Evolutionary conservation across 2,888 invertebrate genomes (phyloP), one percentile per base, ranked within the genome.

Genomic region (Lasioglossum morio): DNA sequence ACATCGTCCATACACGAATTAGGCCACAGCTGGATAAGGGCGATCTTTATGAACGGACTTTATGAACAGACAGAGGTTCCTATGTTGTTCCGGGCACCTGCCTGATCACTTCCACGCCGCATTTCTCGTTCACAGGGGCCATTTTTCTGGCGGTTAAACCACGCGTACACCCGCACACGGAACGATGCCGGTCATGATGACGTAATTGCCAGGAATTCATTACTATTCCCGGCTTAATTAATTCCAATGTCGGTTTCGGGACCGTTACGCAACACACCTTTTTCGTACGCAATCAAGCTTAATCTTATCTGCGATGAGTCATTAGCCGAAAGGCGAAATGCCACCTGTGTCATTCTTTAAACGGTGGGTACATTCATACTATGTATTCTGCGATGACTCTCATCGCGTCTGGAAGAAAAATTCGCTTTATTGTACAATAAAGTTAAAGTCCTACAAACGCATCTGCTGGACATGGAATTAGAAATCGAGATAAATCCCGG

Each of bases 1-100:
- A 79, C 81, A 84, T 48, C 89, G 70, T 80, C 82, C 91, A 87
- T 53, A n/a, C 23, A 23, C 87, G 88, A 91, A 91, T 91, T 88
- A 87, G 91, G 90, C 85, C 92, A 90, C 88, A 87, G 88, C 89
- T 85, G 92, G 91, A 88, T 88, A 85, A 89, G 91, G 86, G 84
- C 82, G 89, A 91, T 91, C 84, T 89, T 85, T 82, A 79, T 78
- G 77, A 78, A 76, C 81, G 86, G 63, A 69, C 69, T 37, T 37
- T 16, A 23, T 53, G 53, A 23, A 23, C 53, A 53, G 53, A 90
- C 75, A 77, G 78, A 57, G 79, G 46, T 82, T 80, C 79, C 77
- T 82, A 72, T 84, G 79, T 77, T 84, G 81, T 76, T 82, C 77
- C 77, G 66, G 77, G 53, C 90, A 90, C 91, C 90, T 91, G 91